Evolutionary conservation across 2,888 invertebrate species (phyloP), one percentile per base, ranked within the genome.

Genomic region (Muscina levida): DNA sequence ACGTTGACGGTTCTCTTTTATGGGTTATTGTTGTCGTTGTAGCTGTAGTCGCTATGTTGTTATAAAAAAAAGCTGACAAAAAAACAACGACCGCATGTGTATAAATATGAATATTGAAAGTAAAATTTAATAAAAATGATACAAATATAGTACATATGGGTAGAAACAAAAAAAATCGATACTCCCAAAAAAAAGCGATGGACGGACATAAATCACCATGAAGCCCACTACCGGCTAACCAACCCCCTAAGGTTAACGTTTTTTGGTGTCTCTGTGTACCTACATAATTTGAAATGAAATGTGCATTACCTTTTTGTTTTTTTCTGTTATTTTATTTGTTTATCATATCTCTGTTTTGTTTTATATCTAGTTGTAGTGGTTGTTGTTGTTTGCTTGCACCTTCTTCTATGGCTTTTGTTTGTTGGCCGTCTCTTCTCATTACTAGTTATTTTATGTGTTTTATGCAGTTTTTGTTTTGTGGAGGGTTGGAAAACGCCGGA

Each of bases 121-220:
- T 57, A 57, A 57, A 26, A 57, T 57, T 57, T 57, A 5, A 37
- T 57, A 53, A 53, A 22, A 53, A 53, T 53, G n/a, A n/a, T n/a
- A n/a, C n/a, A n/a, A n/a, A n/a, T n/a, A n/a, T n/a, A n/a, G n/a
- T n/a, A n/a, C n/a, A n/a, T n/a, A n/a, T n/a, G n/a, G n/a, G n/a
- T n/a, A n/a, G n/a, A n/a, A n/a, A n/a, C n/a, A n/a, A n/a, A 22
- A 53, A 46, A 46, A 46, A 53, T 53, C 53, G 53, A 53, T 48
- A 48, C 8, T 15, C 48, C 48, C 19, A 48, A 48, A 19, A 4
- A 48, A 19, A 6, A 1, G 15, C 19, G 2, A 48, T 3, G 8
- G 19, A 4, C 10, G 6, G 48, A 5, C 19, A 48, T 2, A 48
- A 19, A 53, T 53, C 53, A 22, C n/a, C n/a, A n/a, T n/a, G n/a